Evolutionary conservation across 2,888 invertebrate genomes (phyloP), one percentile per base, ranked within the genome.

Genomic region (Hemicrepidius hirtus): DNA sequence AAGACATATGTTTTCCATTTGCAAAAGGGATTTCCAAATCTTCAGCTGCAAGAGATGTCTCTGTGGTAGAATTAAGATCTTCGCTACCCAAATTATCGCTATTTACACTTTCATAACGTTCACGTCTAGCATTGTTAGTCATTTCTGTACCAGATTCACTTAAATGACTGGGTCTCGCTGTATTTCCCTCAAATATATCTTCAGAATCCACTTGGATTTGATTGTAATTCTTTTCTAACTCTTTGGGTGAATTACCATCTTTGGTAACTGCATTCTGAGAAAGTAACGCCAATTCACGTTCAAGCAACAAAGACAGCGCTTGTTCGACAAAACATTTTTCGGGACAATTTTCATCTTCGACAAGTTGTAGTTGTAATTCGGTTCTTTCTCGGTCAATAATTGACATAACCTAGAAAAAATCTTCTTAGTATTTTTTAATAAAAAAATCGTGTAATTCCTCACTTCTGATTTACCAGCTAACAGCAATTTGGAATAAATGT

Each of bases 281-380:
- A 24, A 28, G n/a, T 16, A 16, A 46, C 0, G 21, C n/a, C 13
- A 3, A 7, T 62, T 62, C 21, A 6, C 94, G 88, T 62, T 86
- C 82, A 67, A 88, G 87, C 7, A 96, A 87, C 83, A 94, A 90
- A 60, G 90, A 85, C 60, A 97, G 85, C 12, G 97, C 97, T 86
- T 95, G 92, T 83, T 97, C 93, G 76, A 97, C 91, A 82, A 95
- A 98, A 79, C 94, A 92, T 81, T 92, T 90, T 87, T 98, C 97
- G 0, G 96, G 94, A 80, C 92, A 92, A 76, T 92, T 90, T 78
- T 92, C 91, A 83, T 93, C 93, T 62, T 92, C 91, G 3, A 81
- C 80, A 64, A 92, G 87, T 82, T 92, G 92, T 3, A 84, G 83
- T 76, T 89, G 81, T 62, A 97, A 88, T 83, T 95, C 94, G 3